Evolutionary conservation across 2,113 vertebrate genomes (phyloP), one percentile per base, ranked within the genome.

Genomic region (Turdus rufiventris): DNA sequence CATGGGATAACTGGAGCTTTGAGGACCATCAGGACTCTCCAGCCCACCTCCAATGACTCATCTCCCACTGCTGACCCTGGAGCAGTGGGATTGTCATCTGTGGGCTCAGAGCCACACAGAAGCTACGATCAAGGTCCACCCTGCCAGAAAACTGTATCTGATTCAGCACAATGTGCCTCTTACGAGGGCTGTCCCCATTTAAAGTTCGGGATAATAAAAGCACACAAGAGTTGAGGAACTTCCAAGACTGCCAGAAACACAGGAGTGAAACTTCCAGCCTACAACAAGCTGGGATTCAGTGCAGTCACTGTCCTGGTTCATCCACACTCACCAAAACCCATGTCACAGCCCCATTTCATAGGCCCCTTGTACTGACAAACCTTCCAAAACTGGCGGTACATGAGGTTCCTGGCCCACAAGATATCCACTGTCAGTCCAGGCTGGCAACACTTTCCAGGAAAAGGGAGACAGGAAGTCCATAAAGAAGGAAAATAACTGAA

Each of bases 361-460:
- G 63, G n/a, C 4, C 17, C 23, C 40, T 18, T 81, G 38, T 33
- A 50, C 6, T 58, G 50, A 34, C 77, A 85, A 50, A 42, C 15
- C 45, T 75, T 58, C 54, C 36, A 40, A 40, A 73, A n/a, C 13
- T 6, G 5, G 8, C 31, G 20, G 31, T 17, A 38, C 47, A 34
- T 0, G 0, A 73, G 28, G 42, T 20, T 74, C n/a, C 7, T 56
- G 36, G n/a, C 43, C 47, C 4, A 2, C 50, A 50, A 53, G 68
- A 83, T 16, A 78, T 0, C 53, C 57, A 47, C 2, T 14, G 57
- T 4, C 77, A 47, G 50, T 33, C 50, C 76, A 66, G 76, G n/a
- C 45, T 73, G 47, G n/a, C 47, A 80, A 85, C 3, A 2, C 62
- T 61, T 68, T 33, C 51, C 13, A 26, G 24, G 9, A 91, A 34